phyloP scores from a whole-genome alignment of 1,140 invertebrate species.

The Bombus superbus region DNA sequence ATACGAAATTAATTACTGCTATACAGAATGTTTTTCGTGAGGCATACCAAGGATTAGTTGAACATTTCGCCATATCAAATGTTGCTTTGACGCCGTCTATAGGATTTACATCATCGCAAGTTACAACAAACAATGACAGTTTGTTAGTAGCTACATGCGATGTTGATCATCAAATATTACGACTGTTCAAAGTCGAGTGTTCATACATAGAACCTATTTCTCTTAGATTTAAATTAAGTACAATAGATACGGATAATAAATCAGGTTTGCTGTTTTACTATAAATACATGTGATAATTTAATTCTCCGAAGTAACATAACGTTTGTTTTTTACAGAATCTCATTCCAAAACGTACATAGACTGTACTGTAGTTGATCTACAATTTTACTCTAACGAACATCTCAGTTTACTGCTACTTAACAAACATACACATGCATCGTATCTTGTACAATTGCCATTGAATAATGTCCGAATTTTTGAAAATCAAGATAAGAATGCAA shows the following conservation, averaged over 20 bases:
- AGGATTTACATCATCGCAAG: constrained; percentile 70
- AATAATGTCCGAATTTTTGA: constrained; percentile 78
- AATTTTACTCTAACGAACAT: constrained; percentile 92
- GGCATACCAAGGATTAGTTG: constrained; percentile 86
- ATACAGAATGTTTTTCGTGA: constrained; percentile 89
- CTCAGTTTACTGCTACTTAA: constrained; percentile 90
- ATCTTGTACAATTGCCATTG: constrained; percentile 87
- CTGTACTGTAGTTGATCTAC: constrained; percentile 85
- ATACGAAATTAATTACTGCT: constrained; percentile 87
- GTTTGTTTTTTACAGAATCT: constrained; percentile 22
- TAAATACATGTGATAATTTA: background rate
- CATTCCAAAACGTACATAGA: constrained; percentile 28
- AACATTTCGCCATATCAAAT: constrained; percentile 83
- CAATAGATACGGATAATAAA: constrained; percentile 72
- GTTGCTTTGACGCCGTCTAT: constrained; percentile 60
- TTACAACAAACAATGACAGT: constrained; percentile 71
- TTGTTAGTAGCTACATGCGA: constrained; percentile 74
- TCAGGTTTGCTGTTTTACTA: constrained; percentile 67
- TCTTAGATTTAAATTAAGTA: constrained; percentile 60
- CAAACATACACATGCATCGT: constrained; percentile 82
- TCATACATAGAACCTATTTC: constrained; percentile 31
- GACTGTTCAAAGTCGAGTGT: constrained; percentile 73
- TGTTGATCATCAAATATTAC: constrained; percentile 69
- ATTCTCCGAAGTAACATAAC: background rate
- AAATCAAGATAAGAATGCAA: constrained; percentile 70